Base-by-base conservation (phyloP, 1,140 invertebrate species). In the Metopolophium dirhodum region DNA sequence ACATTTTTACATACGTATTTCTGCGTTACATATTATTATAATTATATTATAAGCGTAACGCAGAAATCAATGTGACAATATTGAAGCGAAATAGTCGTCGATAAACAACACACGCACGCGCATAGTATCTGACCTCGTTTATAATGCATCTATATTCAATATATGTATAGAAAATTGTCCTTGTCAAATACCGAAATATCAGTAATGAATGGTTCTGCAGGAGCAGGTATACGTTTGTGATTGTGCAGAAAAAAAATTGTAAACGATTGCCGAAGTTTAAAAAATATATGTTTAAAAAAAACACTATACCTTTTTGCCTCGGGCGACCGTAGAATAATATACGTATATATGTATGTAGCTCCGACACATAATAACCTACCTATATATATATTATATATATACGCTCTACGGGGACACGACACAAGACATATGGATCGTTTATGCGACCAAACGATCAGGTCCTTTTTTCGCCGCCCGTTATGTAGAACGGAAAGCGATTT, bases 371-470 rank as follows among this genome's bases (percentile, higher is more conserved):
- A 90, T n/a, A 37, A 51, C 51, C 35, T 35, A 47, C 23, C 61
- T n/a, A 68, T 14, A 4, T 14, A 85, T 47, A 89, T 57, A 57
- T 57, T 11, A 30, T 61, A 61, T 14, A 85, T 85, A 85, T 47
- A 89, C 35, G 87, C 14, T 54, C 35, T 45, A 45, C 26, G 26
- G 41, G 54, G 37, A 90, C 54, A 45, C 54, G 51, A 57, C 88
- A 54, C 87, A 90, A 41, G 54, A 61, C 35, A 45, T 45, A 89
- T 35, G 87, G 35, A 57, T 57, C 35, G 88, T 37, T 90, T 68
- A 45, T 68, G 89, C 89, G 49, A 23, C 88, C 35, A 41, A 89
- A 89, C n/a, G 89, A 90, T 90, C 37, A 18, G 89, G 54, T 90
- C 61, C 41, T 68, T 68, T 90, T 90, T 90, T 68, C 26, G 26